These are phyloP conservation scores for Leuciscus waleckii DNA, from an alignment of 2,797 vertebrate genomes.

Conservation along the genomic window DNA sequence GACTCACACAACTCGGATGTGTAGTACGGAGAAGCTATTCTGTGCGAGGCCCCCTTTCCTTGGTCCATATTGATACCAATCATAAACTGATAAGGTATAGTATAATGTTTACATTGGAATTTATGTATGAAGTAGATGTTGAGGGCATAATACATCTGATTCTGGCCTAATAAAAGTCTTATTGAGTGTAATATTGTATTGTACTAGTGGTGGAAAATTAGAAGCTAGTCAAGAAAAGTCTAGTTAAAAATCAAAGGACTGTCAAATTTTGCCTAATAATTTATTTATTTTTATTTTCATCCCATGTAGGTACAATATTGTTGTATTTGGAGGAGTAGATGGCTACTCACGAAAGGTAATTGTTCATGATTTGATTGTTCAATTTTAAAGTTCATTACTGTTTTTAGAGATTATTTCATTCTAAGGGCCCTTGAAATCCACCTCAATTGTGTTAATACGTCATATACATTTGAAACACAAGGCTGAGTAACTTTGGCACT, in stretches of 20 bases:
- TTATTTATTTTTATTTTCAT: background rate
- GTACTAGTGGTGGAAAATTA: background rate
- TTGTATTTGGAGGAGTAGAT: background rate
- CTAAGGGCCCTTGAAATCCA: background rate
- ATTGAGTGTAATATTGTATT: background rate
- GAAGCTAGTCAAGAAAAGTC: background rate
- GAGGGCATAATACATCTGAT: background rate
- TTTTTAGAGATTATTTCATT: background rate
- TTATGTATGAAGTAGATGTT: background rate
- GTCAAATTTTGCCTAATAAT: background rate
- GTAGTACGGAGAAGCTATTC: constrained; percentile 4
- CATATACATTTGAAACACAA: too few species aligned
- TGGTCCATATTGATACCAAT: background rate
- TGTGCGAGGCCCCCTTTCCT: background rate
- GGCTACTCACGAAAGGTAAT: background rate
- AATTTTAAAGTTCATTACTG: background rate
- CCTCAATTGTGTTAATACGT: background rate
- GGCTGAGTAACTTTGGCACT: too few species aligned
- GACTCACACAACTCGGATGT: background rate
- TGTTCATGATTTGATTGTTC: too few species aligned
- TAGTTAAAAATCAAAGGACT: too few species aligned
- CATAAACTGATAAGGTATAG: background rate
- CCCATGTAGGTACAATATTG: background rate
- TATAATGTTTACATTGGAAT: background rate
- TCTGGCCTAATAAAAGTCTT: background rate